Evolutionary conservation across 2,113 vertebrate genomes (phyloP).

Genomic region (Callospermophilus lateralis): DNA sequence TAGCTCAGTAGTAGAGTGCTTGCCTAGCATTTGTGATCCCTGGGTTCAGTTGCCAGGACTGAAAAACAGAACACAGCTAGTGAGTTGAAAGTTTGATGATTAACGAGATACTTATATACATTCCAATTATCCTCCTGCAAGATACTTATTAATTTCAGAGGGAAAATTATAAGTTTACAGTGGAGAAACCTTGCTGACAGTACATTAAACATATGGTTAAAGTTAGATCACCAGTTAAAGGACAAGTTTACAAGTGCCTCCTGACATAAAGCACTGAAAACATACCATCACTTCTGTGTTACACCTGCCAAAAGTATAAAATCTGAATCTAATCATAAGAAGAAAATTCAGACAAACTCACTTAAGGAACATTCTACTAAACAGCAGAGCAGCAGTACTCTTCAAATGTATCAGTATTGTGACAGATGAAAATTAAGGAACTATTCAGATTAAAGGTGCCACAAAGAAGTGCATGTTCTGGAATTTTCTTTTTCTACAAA

Average conservation of each 20-base stretch:
- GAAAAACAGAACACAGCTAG: too few species aligned
- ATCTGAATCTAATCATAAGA: background rate
- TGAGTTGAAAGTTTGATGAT: background rate
- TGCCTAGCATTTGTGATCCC: too few species aligned
- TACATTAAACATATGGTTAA: background rate
- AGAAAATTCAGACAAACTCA: background rate
- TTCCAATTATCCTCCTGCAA: background rate
- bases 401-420: background rate
- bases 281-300: background rate
- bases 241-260: background rate
- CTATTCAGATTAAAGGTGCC: background rate
- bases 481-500: background rate
- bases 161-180: background rate
- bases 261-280: background rate
- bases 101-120: background rate
- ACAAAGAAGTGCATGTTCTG: background rate
- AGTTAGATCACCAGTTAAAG: background rate
- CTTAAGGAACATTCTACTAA: background rate
- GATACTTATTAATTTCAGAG: background rate
- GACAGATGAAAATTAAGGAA: background rate
- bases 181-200: background rate
- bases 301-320: background rate
- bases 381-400: background rate
- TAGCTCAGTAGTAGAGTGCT: too few species aligned
- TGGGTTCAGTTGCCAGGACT: too few species aligned